Evolutionary conservation across 2,797 vertebrate genomes (phyloP), one percentile per base, ranked within the genome.

Genomic region (Melanogrammus aeglefinus): DNA sequence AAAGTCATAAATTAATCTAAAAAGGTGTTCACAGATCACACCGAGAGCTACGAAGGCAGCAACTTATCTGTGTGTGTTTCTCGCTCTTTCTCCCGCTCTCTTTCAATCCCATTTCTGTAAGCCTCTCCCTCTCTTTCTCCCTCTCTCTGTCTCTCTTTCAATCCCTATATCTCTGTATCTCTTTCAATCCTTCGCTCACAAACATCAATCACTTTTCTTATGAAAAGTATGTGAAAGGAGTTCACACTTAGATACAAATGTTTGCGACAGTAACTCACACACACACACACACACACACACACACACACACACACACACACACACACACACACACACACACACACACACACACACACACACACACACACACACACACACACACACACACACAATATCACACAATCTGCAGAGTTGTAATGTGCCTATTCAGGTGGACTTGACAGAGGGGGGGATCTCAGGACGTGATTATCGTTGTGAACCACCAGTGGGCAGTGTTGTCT

Each of bases 1-100:
- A 88, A 86, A 89, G 38, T 44, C 24, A 83, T 86, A 83, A 89
- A 88, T 89, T 77, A 82, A 91, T 72, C 84, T 72, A 78, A 69
- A 85, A 77, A 71, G 36, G 80, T 78, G 66, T 35, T 84, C 71
- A 27, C 71, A 16, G 77, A 76, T 24, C 13, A 33, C 36, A 70
- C 33, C 35, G 75, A 44, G n/a, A 27, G 66, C 76, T 74, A 71
- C 41, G 33, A 70, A 81, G n/a, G 51, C 38, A 74, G 74, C 18
- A 51, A 74, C 33, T 9, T 69, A 4, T 69, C 7, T 69, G 63
- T 29, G n/a, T 69, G 63, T 63, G 14, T 63, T 1, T 63, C 57
- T 63, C 57, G 9, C 63, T 69, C 63, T 27, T 6, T 27, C 24
- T 10, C 9, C 2, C 63, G 24, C n/a, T 27, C 63, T 66, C 24